These are phyloP conservation scores for Subacronicta megacephala DNA, from an alignment of 2,888 invertebrate genomes.

Conservation along the genomic window DNA sequence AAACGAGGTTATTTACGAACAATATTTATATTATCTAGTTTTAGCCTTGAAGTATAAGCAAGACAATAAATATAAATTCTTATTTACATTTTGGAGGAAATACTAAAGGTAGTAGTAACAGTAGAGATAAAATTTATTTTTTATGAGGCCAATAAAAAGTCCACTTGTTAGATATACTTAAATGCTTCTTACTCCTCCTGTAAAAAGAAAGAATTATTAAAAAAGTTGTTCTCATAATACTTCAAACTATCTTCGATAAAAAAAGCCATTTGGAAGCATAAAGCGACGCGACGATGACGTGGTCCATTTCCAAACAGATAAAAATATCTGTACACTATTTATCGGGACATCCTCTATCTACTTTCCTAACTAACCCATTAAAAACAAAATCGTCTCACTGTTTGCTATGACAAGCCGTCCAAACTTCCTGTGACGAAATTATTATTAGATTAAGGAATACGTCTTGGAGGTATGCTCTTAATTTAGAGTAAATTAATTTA, in stretches of 20 bases:
- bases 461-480: not conserved
- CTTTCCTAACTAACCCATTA: slow-evolving; percentile 25
- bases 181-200: no score
- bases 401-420: slow-evolving; percentile 35
- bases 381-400: slow-evolving; percentile 26
- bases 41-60: slow-evolving; percentile 9
- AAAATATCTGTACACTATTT: slow-evolving; percentile 10
- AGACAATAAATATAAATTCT: not conserved
- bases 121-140: no score
- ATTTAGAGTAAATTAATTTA: no score
- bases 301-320: slow-evolving; percentile 15
- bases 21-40: slow-evolving; percentile 11
- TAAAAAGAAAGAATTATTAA: no score
- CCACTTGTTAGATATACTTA: no score
- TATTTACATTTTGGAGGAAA: no score
- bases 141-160: no score
- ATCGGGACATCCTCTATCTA: slow-evolving; percentile 29
- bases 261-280: slow-evolving; percentile 17
- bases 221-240: no score
- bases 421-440: slow-evolving; percentile 53
- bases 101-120: no score
- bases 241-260: not conserved
- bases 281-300: slow-evolving; percentile 1
- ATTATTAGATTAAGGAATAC: slow-evolving; percentile 36
- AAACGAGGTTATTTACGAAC: slow-evolving; percentile 37